phyloP scores from a whole-genome alignment of 2,113 vertebrate genomes.

The Eleginops maclovinus region DNA sequence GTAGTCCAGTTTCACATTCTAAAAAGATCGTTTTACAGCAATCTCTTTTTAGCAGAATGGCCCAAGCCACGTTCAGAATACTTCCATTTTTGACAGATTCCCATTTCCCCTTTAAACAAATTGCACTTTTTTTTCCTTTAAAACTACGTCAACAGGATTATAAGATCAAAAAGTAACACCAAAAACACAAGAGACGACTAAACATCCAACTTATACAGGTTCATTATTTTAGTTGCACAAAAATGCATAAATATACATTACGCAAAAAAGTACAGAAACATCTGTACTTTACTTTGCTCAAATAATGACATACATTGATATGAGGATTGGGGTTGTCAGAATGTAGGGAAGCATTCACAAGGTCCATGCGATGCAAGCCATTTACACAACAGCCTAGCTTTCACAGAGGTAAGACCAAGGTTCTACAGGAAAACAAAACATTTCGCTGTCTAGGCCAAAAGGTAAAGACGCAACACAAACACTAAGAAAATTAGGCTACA shows the following conservation, averaged over 20 bases:
- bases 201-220: conserved; percentile 83
- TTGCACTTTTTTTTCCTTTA: conserved; percentile 80
- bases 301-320: conserved; percentile 80
- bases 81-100: conserved; percentile 63
- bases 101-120: conserved; percentile 80
- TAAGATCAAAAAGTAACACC: conserved; percentile 79
- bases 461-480: conserved; percentile 75
- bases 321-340: conserved; percentile 74
- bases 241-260: conserved; percentile 84
- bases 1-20: conserved; percentile 84
- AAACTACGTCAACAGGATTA: conserved; percentile 81
- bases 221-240: conserved; percentile 83
- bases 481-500: conserved; percentile 79
- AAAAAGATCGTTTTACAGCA: conserved; percentile 77
- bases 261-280: conserved; percentile 78
- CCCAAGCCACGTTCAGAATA: conserved; percentile 71
- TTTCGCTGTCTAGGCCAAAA: conserved; percentile 69
- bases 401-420: conserved; percentile 80
- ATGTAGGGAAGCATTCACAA: conserved; percentile 79
- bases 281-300: conserved; percentile 77
- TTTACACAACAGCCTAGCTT: conserved; percentile 80
- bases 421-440: conserved; percentile 76
- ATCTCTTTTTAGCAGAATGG: conserved; percentile 80
- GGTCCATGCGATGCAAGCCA: conserved; percentile 81
- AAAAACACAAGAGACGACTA: conserved; percentile 79